Base-by-base conservation (phyloP, 2,888 invertebrate genomes). In the Eueremaeus valkanovi region DNA sequence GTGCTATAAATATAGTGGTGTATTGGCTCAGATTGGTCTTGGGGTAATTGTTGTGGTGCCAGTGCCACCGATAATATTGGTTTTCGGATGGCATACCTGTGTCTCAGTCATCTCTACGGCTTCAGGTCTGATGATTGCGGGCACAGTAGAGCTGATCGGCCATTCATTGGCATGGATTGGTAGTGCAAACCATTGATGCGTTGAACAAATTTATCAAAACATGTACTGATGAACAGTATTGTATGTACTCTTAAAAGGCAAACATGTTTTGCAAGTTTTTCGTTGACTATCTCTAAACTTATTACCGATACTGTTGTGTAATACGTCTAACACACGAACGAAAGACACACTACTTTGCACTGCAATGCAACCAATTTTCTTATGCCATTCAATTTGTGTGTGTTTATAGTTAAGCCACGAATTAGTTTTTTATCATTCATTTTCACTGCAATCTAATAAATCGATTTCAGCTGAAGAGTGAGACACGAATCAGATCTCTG, bases 381-480 rank as follows among this genome's bases (percentile, higher is more conserved):
- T 33, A 33, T 31, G 6, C 18, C 63, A 63, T 63, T 63, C 63
- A 63, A 63, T 63, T 33, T 29, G 29, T 63, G 13, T 55, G 31
- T 63, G 63, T 63, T 63, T 63, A 63, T 63, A 33, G 29, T 61
- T 61, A 6, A 61, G 61, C 61, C 61, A 63, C 33, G 33, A 33
- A 63, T 63, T 63, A 31, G 5, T 63, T 63, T 61, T 63, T 31
- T 27, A 9, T 2, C 3, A 11, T 27, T 27, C 27, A 1, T 24
- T 27, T 27, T 6, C 27, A 55, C 3, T 55, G 24, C 21, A 51
- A n/a, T 51, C 61, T 61, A 61, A 61, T 61, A 61, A 55, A 61
- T 61, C 61, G 27, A 27, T 29, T 27, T 27, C 27, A 21, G 24
- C 3, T 18, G 8, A 8, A n/a, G 51, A 51, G 51, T 21, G n/a